Percentiles rank a stretch among this genome's conserved stretches.
phyloP scores from a whole-genome alignment of 1,140 invertebrate genomes.

The Thaumatotibia leucotreta region DNA sequence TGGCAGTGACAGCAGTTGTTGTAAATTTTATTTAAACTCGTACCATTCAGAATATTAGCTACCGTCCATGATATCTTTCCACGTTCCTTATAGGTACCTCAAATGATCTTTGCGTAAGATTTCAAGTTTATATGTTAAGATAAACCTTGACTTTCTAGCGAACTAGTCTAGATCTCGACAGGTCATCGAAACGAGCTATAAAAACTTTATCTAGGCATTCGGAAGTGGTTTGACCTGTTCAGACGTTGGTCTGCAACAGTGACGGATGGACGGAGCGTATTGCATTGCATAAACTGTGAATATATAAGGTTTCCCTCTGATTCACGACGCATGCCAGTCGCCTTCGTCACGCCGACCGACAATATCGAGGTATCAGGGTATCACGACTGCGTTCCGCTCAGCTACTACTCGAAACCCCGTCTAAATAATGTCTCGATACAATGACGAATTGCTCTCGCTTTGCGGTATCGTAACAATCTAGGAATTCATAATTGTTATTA shows the following conservation, averaged over 20 bases:
- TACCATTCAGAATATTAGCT: background rate
- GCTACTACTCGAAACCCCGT: constrained; percentile 32
- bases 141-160: constrained; percentile 8
- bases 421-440: constrained; percentile 33
- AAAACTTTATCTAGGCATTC: constrained; percentile 18
- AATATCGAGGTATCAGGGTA: constrained; percentile 52
- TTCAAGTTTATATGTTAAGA: constrained; percentile 1
- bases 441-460: constrained; percentile 28
- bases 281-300: constrained; percentile 69
- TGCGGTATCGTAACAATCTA: constrained; percentile 22
- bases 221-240: constrained; percentile 19
- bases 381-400: constrained; percentile 39
- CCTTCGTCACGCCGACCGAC: constrained; percentile 63
- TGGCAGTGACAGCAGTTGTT: background rate
- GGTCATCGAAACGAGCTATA: constrained; percentile 16
- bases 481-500: constrained; percentile 39
- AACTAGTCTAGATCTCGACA: constrained; percentile 7
- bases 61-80: too few relatives aligned
- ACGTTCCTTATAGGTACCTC: background rate
- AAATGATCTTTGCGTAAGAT: background rate
- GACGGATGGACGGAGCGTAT: constrained; percentile 51
- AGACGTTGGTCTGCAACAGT: constrained; percentile 46
- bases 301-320: constrained; percentile 71
- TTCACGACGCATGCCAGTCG: constrained; percentile 68
- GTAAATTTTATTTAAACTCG: background rate